Evolutionary conservation across 2,888 invertebrate genomes (phyloP).

Genomic region (Rhamphomyia laevipes): DNA sequence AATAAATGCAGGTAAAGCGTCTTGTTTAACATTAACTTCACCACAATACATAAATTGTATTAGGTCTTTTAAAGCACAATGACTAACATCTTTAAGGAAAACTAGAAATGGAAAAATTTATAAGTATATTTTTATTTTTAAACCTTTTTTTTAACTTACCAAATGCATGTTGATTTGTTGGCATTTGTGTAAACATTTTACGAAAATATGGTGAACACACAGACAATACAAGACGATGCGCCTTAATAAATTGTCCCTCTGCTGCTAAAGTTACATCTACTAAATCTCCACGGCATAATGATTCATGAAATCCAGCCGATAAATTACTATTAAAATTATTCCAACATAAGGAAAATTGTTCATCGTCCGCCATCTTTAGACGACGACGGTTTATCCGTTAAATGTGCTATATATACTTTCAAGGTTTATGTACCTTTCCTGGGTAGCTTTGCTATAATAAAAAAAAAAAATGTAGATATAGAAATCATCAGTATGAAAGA

Average conservation of each 20-base stretch:
- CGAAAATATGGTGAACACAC: slow-evolving; percentile 64
- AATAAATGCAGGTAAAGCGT: slow-evolving; percentile 58
- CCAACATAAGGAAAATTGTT: slow-evolving; percentile 63
- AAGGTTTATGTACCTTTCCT: no score
- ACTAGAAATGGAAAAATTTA: slow-evolving; percentile 37
- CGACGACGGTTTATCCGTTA: slow-evolving; percentile 1
- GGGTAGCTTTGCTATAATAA: no score
- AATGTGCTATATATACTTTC: no score
- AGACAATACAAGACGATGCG: slow-evolving; percentile 58
- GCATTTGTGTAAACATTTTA: slow-evolving; percentile 57
- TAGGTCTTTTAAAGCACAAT: slow-evolving; percentile 55
- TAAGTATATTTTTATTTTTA: not conserved
- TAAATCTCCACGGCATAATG: slow-evolving; percentile 55
- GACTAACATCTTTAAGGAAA: slow-evolving; percentile 59
- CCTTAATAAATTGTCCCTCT: slow-evolving; percentile 57
- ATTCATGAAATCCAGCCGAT: slow-evolving; percentile 58
- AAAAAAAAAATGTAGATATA: no score
- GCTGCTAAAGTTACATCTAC: slow-evolving; percentile 60
- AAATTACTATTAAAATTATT: slow-evolving; percentile 64
- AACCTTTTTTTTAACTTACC: slow-evolving; percentile 38
- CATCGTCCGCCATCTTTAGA: slow-evolving; percentile 57
- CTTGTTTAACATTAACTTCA: slow-evolving; percentile 60
- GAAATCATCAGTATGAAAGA: no score
- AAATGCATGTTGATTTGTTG: slow-evolving; percentile 55
- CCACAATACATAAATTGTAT: slow-evolving; percentile 63